Base-by-base conservation (phyloP, 2,797 vertebrate genomes). In the Pseudomugil tenellus region DNA sequence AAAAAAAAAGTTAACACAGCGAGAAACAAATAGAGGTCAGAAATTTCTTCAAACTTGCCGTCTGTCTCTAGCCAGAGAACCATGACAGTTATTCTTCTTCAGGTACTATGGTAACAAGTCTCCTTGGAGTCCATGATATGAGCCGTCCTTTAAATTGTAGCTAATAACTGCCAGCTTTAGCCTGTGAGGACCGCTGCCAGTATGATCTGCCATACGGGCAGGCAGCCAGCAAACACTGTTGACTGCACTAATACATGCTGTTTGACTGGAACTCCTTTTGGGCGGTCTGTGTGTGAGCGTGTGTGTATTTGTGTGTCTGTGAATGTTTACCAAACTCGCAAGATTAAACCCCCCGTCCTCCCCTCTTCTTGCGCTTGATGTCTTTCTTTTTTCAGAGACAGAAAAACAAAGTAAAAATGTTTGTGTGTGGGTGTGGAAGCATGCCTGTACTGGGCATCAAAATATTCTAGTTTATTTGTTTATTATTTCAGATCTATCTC, bases 181-280 rank as follows among this genome's bases (percentile, higher is more conserved):
- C 85, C 84, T 77, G 72, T 51, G 64, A 90, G 80, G 75, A 79
- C 60, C 67, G 57, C 37, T 77, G 84, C 81, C 81, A 86, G 84
- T 76, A 80, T 75, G 81, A 76, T 78, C 73, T 75, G 66, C 84
- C 85, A 80, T 58, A 39, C 66, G 86, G 82, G 84, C 85, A 85
- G 74, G 59, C 77, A 69, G 85, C 87, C 89, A 89, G 85, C 74
- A 78, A 90, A 84, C 81, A 72, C 79, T 87, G 87, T 88, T 89
- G 87, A 90, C 87, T 87, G 84, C 84, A 53, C 79, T 79, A 89
- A 88, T 85, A 89, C 89, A 89, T 86, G 89, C 88, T 87, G 88
- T 89, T 90, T 89, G 87, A 88, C 84, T 89, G 86, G 51, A 75
- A 55, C 83, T 85, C 90, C 83, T 84, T 74, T 67, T 78, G 77